Conservation (phyloP, 1,140 invertebrate genomes). For the Telenomus remus region DNA sequence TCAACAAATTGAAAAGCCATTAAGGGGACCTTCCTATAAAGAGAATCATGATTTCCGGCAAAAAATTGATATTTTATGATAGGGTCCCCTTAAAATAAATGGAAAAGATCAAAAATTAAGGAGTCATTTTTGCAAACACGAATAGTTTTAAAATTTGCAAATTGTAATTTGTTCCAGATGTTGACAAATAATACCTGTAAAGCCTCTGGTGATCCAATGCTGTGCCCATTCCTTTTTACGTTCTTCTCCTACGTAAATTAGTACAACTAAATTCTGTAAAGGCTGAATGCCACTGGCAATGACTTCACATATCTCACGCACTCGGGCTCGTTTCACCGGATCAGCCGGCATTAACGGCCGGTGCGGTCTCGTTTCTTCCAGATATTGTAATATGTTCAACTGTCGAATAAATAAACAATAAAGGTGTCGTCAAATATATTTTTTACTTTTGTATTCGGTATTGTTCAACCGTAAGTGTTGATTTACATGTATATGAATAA, state of each 20-base stretch:
- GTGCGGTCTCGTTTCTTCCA: constrained; percentile 93
- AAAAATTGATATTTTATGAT: no score
- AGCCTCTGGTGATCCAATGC: constrained; percentile 93
- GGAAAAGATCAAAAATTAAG: no score
- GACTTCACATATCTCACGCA: constrained; percentile 86
- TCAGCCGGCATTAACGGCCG: constrained; percentile 90
- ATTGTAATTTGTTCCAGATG: constrained; percentile 52
- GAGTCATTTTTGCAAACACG: not conserved
- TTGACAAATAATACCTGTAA: constrained; percentile 78
- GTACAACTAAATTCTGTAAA: constrained; percentile 92
- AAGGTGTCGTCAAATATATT: constrained; percentile 14
- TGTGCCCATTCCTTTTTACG: constrained; percentile 94
- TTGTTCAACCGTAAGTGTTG: not conserved
- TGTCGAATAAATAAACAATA: constrained; percentile 56
- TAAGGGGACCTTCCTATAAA: no score
- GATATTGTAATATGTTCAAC: constrained; percentile 94
- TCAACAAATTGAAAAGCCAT: constrained; percentile 16
- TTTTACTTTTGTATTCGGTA: constrained; percentile 47
- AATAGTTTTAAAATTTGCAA: constrained; percentile 34
- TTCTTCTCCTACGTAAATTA: constrained; percentile 89
- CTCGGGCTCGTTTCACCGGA: constrained; percentile 85
- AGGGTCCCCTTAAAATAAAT: no score
- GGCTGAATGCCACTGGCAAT: constrained; percentile 96
- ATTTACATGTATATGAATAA: no score
- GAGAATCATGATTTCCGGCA: no score